Evolutionary conservation across 2,888 invertebrate genomes (phyloP).

Genomic region (Brenthis ino): DNA sequence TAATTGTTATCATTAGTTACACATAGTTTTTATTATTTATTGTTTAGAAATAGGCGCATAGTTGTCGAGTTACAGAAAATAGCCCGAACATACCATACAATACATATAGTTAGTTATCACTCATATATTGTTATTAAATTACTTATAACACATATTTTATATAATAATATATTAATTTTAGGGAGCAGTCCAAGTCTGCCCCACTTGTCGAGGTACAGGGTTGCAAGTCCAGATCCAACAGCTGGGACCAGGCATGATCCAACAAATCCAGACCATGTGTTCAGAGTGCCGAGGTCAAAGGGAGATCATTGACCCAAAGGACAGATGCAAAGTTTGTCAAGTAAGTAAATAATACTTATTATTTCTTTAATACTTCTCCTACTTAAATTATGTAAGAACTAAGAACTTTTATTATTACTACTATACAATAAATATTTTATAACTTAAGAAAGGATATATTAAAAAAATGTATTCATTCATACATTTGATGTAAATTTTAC

Average conservation of each 20-base stretch:
- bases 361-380: background rate
- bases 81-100: no score
- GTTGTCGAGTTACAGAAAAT: no score
- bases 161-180: slow-evolving; percentile 39
- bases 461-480: no score
- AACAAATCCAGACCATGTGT: slow-evolving; percentile 96
- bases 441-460: no score
- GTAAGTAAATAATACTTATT: slow-evolving; percentile 47
- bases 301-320: slow-evolving; percentile 92
- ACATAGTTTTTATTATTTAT: no score
- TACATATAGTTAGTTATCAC: no score
- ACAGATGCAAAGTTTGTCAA: slow-evolving; percentile 95
- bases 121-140: background rate
- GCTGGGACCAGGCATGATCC: slow-evolving; percentile 85
- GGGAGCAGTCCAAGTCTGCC: slow-evolving; percentile 93
- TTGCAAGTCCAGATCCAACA: slow-evolving; percentile 87
- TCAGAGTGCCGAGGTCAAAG: slow-evolving; percentile 93
- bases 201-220: slow-evolving; percentile 94
- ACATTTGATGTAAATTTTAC: no score
- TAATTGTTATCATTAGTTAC: background rate
- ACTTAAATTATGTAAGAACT: no score
- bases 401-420: no score
- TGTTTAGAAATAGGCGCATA: no score
- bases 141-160: slow-evolving; percentile 8
- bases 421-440: no score